Base-by-base conservation (phyloP, 1,140 invertebrate genomes). In the Yoshiicerus persimilis region DNA sequence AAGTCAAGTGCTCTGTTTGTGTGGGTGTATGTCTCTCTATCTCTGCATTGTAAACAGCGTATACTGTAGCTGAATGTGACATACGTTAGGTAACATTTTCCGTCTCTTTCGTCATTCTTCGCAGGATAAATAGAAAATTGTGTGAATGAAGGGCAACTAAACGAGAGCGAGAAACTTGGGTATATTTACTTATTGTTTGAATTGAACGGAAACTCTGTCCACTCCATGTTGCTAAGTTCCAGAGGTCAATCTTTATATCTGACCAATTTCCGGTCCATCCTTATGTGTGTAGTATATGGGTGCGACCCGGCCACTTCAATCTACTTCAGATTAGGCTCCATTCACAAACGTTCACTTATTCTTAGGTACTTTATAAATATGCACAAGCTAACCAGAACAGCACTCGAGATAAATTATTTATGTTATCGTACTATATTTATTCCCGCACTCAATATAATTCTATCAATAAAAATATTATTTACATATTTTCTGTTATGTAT, bases 201-300 rank as follows among this genome's bases (percentile, higher is more conserved):
- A 47, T 47, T 47, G 64, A 70, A 30, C 13, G 64, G 64, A 70
- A n/a, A 70, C 25, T 70, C 64, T 9, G 84, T 85, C 56, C 32
- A 64, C 66, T 47, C 20, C 23, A 23, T 62, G 32, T 75, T 39
- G 66, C 66, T 77, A 87, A n/a, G 86, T 47, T 87, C 66, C 75
- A 88, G 77, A 70, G 87, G 87, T 88, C 87, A 88, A 88, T 86
- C 84, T 41, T 88, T 86, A 80, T 88, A 86, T 88, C 84, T 88
- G 84, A 75, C 87, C 87, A 88, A 88, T 88, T 86, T 88, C 87
- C 87, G 62, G 84, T 88, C 87, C 66, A 70, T 70, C 66, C 83
- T 77, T 88, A 56, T 85, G 87, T 85, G 11, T 47, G n/a, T 30
- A 25, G 6, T 70, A 30, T 70, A n/a, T 56, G 87, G 87, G 87